Base-by-base conservation (phyloP, 2,113 vertebrate species). In the Solea senegalensis region DNA sequence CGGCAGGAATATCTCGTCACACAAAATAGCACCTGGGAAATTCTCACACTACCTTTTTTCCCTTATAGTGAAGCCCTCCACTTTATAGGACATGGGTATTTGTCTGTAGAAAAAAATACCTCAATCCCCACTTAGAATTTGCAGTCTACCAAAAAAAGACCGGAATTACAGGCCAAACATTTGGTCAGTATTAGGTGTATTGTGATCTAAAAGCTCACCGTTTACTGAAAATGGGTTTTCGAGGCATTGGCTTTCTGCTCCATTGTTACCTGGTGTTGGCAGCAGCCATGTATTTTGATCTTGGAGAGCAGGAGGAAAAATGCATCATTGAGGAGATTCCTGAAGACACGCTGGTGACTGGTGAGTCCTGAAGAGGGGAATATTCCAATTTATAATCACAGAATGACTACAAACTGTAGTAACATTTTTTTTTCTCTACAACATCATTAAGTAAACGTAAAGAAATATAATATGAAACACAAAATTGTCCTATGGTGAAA, bases 271-370 rank as follows among this genome's bases (percentile, higher is more conserved):
- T 95, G 80, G 82, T 90, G 53, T 62, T 94, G 74, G 90, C 94
- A 13, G 39, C 86, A 0, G 93, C 92, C 27, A 95, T 98, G 86
- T 97, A 94, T 85, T 97, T 97, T 88, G 94, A 97, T n/a, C 80
- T 81, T 0, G 95, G 89, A n/a, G 95, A 96, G 76, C 91, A 89
- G 88, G 95, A 95, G 83, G 94, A 96, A 81, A 97, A 95, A 85
- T 98, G 96, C 72, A 92, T 98, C 63, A 96, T 97, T 0, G 94
- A 98, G 83, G 96, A 99, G 5, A 62, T 97, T 86, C 96, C 96
- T 16, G 89, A 90, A 0, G 95, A 95, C 85, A 96, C 90, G 0
- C 62, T 95, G 83, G 89, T 97, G 50, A 93, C 94, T 55, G 96
- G 97, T 97, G 87, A 88, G 95, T 88, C 57, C 60, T 59, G 58